Base-by-base conservation (phyloP, 2,797 vertebrate genomes). In the Ctenopoma multispine region DNA sequence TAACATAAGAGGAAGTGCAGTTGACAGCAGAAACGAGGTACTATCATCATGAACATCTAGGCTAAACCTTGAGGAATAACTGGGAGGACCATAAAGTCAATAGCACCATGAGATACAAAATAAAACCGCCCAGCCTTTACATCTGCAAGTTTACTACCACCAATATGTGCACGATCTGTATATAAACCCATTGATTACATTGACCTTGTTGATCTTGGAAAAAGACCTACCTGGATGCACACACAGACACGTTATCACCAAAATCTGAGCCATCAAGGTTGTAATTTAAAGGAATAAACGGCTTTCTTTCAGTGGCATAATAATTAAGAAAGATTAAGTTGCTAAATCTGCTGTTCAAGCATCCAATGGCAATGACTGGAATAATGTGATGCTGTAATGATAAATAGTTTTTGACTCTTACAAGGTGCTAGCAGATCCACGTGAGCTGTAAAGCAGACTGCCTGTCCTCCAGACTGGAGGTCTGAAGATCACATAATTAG, bases 1-100 rank as follows among this genome's bases (percentile, higher is more conserved):
- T 51, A 64, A 69, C 11, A 3, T 74, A 67, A 75, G 56, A 83
- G 75, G 84, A 84, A 69, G 74, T 60, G 64, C 31, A 59, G 76
- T 49, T 54, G 69, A 84, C 63, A 76, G 68, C 63, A 76, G 68
- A 79, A 63, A 84, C 68, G 18, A 36, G 24, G 20, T 20, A 50
- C 27, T 36, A 47, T 58, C 20, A 44, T 63, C 31, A 59, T 55
- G 24, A 58, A 49, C 62, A 48, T 66, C 59, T 21, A 3, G 6
- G 4, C 49, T 56, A 23, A 8, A 18, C 3, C 24, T 29, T 49
- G 5, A 69, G 60, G 21, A 55, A 43, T 51, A 18, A 47, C 1
- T 5, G 36, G 27, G 12, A 17, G 40, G 5, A 21, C 57, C 60
- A 13, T 18, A 7, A 3, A 40, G 21, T 59, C 63, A 55, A 63